Percentiles rank a stretch among this genome's conserved stretches.
Evolutionary conservation across 2,113 vertebrate species (phyloP).

Genomic region (Nymphicus hollandicus): DNA sequence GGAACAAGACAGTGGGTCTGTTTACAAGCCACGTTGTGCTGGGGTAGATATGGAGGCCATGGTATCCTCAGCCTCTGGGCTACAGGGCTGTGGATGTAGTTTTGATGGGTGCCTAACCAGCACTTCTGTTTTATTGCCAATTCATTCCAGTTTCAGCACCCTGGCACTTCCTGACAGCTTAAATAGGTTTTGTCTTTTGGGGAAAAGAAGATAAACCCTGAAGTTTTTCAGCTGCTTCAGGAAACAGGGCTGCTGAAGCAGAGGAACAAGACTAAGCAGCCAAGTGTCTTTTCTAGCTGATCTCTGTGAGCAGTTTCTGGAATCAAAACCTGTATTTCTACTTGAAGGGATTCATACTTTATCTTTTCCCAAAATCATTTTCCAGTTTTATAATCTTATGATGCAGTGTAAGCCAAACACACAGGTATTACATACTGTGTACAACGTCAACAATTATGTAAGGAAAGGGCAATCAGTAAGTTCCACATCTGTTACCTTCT

Average conservation of each 20-base stretch:
- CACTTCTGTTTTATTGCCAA: neutral
- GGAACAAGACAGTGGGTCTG: neutral
- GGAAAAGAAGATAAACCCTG: neutral
- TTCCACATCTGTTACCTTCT: neutral
- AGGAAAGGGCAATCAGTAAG: neutral
- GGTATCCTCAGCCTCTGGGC: neutral
- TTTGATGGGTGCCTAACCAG: neutral
- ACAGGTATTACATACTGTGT: neutral
- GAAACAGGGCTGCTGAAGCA: neutral
- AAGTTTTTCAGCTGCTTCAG: neutral
- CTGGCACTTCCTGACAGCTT: neutral
- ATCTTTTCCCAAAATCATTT: neutral
- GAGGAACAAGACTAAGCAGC: neutral
- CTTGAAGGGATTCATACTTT: neutral
- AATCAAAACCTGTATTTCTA: neutral
- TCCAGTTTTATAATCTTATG: neutral
- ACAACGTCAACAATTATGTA: neutral
- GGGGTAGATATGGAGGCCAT: accelerated
- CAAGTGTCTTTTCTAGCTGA: neutral
- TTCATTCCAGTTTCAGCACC: neutral
- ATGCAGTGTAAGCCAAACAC: neutral
- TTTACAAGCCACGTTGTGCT: accelerated
- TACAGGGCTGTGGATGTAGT: neutral
- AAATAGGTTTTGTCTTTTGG: neutral
- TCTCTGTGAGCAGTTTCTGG: neutral